These are phyloP conservation scores for Unio delphinus DNA, from an alignment of 2,888 invertebrate species.

Conservation along the genomic window DNA sequence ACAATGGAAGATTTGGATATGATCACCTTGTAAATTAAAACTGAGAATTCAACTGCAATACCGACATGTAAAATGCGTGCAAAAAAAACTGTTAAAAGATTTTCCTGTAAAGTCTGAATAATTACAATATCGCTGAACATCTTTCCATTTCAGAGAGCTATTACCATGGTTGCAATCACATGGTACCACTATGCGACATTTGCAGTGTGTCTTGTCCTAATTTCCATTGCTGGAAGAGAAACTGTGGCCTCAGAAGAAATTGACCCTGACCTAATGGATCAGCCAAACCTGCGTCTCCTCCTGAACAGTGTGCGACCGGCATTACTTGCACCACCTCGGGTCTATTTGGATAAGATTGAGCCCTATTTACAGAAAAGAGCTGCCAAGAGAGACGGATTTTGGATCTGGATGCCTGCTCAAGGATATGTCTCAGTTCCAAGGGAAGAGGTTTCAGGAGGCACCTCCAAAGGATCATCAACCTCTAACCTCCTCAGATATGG, in stretches of 20 bases:
- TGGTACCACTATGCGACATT: not conserved
- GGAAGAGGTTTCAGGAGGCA: slow-evolving; percentile 37
- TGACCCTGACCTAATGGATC: slow-evolving; percentile 9
- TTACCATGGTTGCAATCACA: no score
- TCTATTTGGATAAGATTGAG: slow-evolving; percentile 38
- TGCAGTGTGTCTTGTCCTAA: slow-evolving; percentile 4
- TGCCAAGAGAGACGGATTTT: slow-evolving; percentile 49
- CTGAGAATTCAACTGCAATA: no score
- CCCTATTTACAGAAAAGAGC: slow-evolving; percentile 22
- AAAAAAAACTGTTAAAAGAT: no score
- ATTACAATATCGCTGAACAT: no score
- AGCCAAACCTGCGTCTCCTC: no score
- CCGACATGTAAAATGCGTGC: no score
- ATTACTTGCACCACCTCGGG: slow-evolving; percentile 38
- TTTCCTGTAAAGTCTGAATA: no score
- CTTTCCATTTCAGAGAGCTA: no score
- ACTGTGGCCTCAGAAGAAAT: slow-evolving; percentile 20
- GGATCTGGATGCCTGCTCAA: slow-evolving; percentile 70
- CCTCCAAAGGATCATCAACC: slow-evolving; percentile 18
- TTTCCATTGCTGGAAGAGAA: slow-evolving; percentile 5
- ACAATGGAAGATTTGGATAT: no score
- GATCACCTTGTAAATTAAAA: no score
- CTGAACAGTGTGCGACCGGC: slow-evolving; percentile 14
- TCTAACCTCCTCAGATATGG: slow-evolving; percentile 61
- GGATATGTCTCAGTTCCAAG: slow-evolving; percentile 64